Base-by-base conservation (phyloP, 1,140 invertebrate species). In the Drosophila mojavensis region DNA sequence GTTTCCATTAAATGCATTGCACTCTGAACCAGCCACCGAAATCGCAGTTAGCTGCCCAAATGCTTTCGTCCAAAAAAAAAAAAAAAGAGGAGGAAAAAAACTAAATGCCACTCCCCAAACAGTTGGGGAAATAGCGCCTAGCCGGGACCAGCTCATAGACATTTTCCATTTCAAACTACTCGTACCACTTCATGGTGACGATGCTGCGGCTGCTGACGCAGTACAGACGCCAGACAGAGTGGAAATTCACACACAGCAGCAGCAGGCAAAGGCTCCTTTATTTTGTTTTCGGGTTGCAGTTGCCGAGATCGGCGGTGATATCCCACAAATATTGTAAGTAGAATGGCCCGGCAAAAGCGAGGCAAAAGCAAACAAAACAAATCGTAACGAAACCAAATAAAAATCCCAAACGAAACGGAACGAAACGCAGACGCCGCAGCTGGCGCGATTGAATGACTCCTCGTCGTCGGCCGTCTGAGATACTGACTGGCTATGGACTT, bases 371-470 rank as follows among this genome's bases (percentile, higher is more conserved):
- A 72, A 65, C 61, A 71, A 63, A 74, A 73, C 75, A 30, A 76
- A 65, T 7, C 41, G 26, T 58, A 79, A 56, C 60, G 70, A 66
- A 68, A 61, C 58, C 56, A 58, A 58, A 48, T 17, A 65, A 50
- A 71, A 51, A 75, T 58, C 69, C 66, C 64, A 61, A 81, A 62
- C 78, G 43, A 59, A 80, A 81, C 62, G 66, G 67, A 81, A 76
- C 78, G 78, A 60, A 79, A 80, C 78, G 83, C 72, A 83, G 84
- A 89, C 84, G 80, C 83, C 84, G 83, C 83, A 88, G 84, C 83
- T 88, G 80, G 73, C 80, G 84, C 84, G 83, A 88, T 88, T 88
- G 84, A 88, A 88, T 88, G 83, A 88, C 83, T 88, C 83, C 83
- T 88, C 83, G 76, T 83, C 70, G 81, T 71, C 81, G 81, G 65